These are phyloP conservation scores for Daubentonia madagascariensis DNA, from an alignment of 2,113 vertebrate species.

Conservation along the genomic window DNA sequence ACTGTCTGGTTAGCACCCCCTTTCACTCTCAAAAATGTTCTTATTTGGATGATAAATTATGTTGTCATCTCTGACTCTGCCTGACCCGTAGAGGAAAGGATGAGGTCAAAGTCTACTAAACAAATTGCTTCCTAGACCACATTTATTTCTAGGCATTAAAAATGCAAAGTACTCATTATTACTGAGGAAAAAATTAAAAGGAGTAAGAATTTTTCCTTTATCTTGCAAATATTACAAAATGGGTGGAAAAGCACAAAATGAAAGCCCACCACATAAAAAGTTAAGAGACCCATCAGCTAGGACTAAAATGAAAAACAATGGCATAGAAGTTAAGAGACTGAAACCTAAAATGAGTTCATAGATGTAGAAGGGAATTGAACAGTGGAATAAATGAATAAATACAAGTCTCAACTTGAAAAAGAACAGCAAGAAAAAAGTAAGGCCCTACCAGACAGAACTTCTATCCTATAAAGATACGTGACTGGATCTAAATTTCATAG, in stretches of 20 bases:
- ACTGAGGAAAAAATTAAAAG: background rate
- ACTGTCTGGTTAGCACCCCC: background rate
- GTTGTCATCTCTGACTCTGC: background rate
- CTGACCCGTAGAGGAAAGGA: background rate
- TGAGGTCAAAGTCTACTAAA: background rate
- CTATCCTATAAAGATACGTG: background rate
- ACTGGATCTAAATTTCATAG: background rate
- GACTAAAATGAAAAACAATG: background rate
- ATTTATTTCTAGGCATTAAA: slow-evolving; percentile 1
- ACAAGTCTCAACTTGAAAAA: background rate
- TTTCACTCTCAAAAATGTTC: background rate
- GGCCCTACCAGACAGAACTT: background rate
- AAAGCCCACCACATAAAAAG: background rate
- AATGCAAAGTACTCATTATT: background rate
- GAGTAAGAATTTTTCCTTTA: background rate
- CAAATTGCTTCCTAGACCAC: background rate
- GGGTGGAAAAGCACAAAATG: background rate
- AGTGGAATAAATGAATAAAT: background rate
- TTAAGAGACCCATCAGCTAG: background rate
- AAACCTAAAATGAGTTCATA: slow-evolving; percentile 22
- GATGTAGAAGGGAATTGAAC: background rate
- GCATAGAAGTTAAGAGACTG: slow-evolving; percentile 1
- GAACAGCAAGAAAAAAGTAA: background rate
- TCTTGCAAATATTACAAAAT: background rate
- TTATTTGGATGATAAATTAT: background rate